Conservation (phyloP, 2,797 vertebrate genomes). For the Falco novaeseelandiae region DNA sequence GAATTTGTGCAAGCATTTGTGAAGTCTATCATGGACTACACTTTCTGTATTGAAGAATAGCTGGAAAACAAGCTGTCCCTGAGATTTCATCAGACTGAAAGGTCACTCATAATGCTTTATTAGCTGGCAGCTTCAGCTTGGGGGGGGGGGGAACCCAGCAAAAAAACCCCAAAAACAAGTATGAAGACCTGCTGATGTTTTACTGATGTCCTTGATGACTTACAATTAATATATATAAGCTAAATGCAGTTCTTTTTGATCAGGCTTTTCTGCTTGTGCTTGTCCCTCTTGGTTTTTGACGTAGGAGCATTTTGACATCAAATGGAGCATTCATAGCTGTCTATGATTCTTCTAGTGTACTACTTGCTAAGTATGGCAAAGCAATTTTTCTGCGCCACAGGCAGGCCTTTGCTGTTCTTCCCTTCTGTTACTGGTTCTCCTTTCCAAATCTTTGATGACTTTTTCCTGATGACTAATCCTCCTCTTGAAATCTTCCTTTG, state of each 20-base stretch:
- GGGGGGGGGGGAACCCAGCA: not conserved
- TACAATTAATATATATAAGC: rapidly evolving
- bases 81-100: not conserved
- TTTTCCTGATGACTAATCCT: not conserved
- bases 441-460: not conserved
- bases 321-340: not conserved
- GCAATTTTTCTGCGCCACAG: not conserved
- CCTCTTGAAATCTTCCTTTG: not conserved
- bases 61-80: not conserved
- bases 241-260: not conserved
- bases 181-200: not conserved
- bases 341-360: not conserved
- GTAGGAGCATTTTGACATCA: not conserved
- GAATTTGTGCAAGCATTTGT: not conserved
- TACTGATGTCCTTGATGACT: not conserved
- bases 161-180: not conserved
- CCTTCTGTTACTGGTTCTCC: not conserved
- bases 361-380: not conserved
- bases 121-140: not conserved
- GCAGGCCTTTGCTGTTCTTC: not conserved
- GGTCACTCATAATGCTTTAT: not conserved
- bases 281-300: not conserved
- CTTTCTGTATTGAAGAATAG: not conserved
- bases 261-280: not conserved
- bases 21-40: not conserved